Conservation (phyloP, 2,113 vertebrate species). For the Dasyprocta punctata region DNA sequence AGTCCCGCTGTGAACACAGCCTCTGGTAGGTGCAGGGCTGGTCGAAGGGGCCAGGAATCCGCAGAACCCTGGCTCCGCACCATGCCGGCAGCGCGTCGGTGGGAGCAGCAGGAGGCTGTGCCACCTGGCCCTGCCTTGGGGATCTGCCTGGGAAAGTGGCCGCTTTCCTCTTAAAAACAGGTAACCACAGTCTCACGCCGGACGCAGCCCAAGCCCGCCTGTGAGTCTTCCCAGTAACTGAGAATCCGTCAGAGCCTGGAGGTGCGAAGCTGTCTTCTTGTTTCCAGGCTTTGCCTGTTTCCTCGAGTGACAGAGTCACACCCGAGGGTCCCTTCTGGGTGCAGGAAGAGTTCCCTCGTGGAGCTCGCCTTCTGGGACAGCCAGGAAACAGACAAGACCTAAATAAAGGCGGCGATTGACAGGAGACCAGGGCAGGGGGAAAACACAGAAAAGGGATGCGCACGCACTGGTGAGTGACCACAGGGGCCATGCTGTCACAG, state of each 20-base stretch:
- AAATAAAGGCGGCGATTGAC: neutral
- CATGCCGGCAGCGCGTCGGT: too few species aligned
- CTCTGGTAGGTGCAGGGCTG: neutral
- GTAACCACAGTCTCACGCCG: neutral
- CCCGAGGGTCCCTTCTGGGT: neutral
- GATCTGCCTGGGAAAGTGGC: neutral
- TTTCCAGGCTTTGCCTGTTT: neutral
- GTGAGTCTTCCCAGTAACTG: neutral
- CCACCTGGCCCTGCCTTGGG: neutral
- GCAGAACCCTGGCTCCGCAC: neutral
- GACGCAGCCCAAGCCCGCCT: neutral
- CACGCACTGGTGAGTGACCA: rapidly evolving
- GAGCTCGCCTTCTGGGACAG: neutral
- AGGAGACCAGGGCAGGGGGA: neutral
- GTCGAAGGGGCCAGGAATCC: neutral
- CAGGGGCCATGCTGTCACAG: neutral
- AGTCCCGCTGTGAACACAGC: neutral
- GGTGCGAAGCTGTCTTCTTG: neutral
- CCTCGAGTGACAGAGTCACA: too few species aligned
- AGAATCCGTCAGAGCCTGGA: neutral
- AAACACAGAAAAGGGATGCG: neutral
- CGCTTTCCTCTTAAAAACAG: neutral
- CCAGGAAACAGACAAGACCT: neutral
- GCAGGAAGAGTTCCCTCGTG: neutral
- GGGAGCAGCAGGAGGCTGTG: neutral